Percentiles rank a stretch among this genome's conserved stretches.
Evolutionary conservation across 92 coral and sea anemone genomes (phyloP).

Genomic region (Bergia sp.): DNA sequence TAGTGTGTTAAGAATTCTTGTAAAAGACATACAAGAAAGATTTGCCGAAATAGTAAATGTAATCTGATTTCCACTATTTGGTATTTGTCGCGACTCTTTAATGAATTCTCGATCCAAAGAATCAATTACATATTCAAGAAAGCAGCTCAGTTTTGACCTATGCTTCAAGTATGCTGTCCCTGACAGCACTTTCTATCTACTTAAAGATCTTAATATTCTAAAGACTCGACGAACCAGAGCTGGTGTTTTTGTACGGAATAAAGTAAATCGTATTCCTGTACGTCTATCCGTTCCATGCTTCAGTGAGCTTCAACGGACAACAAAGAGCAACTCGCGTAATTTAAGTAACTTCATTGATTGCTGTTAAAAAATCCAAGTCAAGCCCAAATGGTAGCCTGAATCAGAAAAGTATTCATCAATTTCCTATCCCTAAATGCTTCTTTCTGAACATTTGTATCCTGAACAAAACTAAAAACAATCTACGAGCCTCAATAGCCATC

Average conservation of each 20-base stretch:
- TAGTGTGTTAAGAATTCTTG: no score
- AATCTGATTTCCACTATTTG: background rate
- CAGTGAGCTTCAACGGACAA: background rate
- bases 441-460: background rate
- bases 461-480: background rate
- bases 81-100: background rate
- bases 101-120: background rate
- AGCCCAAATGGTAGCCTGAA: background rate
- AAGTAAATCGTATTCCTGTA: constrained; percentile 17
- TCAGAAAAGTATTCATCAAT: background rate
- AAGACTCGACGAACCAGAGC: constrained; percentile 21
- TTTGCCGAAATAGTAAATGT: no score
- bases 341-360: background rate
- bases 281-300: background rate
- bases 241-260: constrained; percentile 9
- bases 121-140: constrained; percentile 14
- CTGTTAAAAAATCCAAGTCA: background rate
- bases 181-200: constrained; percentile 9
- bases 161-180: constrained; percentile 2
- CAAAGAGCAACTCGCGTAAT: background rate
- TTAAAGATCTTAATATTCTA: constrained; percentile 19
- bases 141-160: background rate
- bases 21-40: no score
- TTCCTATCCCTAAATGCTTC: background rate
- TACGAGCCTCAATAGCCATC: no score